A percentile compares a stretch with the other conserved stretches of the same genome.
phyloP scores from a whole-genome alignment of 53 echinoderm and acorn worm genomes.

The Zoroaster sp. region DNA sequence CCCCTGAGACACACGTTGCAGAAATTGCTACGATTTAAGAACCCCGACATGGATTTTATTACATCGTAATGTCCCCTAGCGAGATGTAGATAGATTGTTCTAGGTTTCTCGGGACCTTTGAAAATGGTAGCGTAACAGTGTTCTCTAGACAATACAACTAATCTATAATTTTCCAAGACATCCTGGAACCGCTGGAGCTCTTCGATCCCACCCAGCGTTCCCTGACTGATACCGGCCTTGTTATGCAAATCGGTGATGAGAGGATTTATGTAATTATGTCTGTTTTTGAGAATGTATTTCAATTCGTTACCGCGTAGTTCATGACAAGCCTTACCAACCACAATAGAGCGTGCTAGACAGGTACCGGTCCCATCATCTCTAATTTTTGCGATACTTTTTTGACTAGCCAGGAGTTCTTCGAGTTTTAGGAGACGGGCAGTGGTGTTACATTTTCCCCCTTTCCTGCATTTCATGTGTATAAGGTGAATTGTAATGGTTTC shows the following conservation, averaged over 20 bases:
- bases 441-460: neutral
- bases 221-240: neutral
- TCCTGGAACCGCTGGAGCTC: neutral
- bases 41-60: neutral
- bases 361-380: neutral
- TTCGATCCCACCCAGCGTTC: neutral
- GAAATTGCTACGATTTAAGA: slow-evolving; percentile 1
- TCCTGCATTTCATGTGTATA: neutral
- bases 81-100: neutral
- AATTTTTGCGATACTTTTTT: neutral
- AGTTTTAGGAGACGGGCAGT: neutral
- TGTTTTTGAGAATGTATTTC: neutral
- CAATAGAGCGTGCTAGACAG: neutral
- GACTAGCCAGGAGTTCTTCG: neutral
- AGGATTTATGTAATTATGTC: neutral
- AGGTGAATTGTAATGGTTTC: slow-evolving; percentile 5
- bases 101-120: slow-evolving; percentile 10
- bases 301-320: neutral
- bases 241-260: neutral
- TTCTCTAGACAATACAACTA: slow-evolving; percentile 2
- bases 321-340: neutral
- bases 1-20: neutral
- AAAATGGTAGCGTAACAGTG: neutral
- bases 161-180: neutral
- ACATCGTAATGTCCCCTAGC: slow-evolving; percentile 10